Evolutionary conservation across 2,113 vertebrate genomes (phyloP).

Genomic region (Platysternon megacephalum): DNA sequence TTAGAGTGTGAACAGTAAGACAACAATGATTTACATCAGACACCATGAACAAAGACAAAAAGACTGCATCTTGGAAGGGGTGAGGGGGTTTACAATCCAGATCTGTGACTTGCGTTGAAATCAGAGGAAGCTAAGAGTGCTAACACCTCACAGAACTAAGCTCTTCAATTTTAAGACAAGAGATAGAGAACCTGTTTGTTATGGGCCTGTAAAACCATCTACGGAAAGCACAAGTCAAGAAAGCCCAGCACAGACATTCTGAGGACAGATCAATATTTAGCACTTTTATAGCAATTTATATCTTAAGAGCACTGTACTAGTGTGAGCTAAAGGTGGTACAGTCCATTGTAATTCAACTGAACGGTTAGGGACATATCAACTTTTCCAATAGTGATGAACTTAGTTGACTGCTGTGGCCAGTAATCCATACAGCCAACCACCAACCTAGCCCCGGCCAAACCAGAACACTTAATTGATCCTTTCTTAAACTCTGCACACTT

Average conservation of each 20-base stretch:
- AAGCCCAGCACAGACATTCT: not conserved
- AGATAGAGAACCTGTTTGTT: not conserved
- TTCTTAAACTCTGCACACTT: not conserved
- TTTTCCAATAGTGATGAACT: not conserved
- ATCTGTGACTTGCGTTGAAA: not conserved
- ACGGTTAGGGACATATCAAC: not conserved
- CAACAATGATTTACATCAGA: not conserved
- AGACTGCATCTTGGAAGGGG: not conserved
- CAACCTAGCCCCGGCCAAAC: not conserved
- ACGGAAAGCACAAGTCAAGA: not conserved
- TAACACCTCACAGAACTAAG: not conserved
- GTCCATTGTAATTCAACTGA: not conserved
- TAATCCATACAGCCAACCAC: not conserved
- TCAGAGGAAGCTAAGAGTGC: not conserved
- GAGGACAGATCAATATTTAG: not conserved
- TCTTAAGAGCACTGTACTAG: not conserved
- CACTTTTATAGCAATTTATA: not conserved
- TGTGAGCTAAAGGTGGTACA: not conserved
- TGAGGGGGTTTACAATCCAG: not conserved
- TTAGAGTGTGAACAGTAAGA: no score
- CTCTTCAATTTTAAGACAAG: not conserved
- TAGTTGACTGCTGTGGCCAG: no score
- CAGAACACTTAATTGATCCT: not conserved
- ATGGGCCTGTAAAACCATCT: not conserved
- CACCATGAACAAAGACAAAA: not conserved